phyloP scores from a whole-genome alignment of 2,113 vertebrate genomes.

The Urocolius indicus region DNA sequence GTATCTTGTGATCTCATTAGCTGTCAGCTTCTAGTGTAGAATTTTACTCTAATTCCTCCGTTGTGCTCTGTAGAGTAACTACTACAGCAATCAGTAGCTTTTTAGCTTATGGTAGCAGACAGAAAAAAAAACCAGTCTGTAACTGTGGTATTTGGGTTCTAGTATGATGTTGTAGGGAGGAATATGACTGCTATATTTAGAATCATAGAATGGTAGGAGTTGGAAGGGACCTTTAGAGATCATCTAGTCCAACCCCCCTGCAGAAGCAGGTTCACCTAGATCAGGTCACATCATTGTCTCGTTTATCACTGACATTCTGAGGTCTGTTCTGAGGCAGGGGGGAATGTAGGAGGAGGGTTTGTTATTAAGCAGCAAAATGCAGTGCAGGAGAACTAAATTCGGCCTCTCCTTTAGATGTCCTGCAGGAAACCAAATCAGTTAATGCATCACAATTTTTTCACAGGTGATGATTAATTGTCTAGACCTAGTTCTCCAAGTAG shows the following conservation, averaged over 20 bases:
- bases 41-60: not conserved
- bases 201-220: too few species aligned
- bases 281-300: too few species aligned
- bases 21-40: not conserved
- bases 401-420: not conserved
- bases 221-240: too few species aligned
- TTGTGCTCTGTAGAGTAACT: not conserved
- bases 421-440: not conserved
- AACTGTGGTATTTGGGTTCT: not conserved
- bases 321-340: not conserved
- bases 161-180: not conserved
- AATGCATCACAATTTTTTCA: not conserved
- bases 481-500: not conserved
- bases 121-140: not conserved
- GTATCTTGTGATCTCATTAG: not conserved
- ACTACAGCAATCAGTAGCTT: not conserved
- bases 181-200: not conserved
- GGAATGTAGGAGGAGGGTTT: not conserved
- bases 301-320: not conserved
- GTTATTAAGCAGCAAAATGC: not conserved
- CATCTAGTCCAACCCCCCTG: too few species aligned
- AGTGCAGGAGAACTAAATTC: not conserved
- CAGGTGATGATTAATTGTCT: not conserved
- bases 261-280: too few species aligned
- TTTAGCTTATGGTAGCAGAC: not conserved